Evolutionary conservation across 2,888 invertebrate genomes (phyloP), one percentile per base, ranked within the genome.

Genomic region (Philaethria dido): DNA sequence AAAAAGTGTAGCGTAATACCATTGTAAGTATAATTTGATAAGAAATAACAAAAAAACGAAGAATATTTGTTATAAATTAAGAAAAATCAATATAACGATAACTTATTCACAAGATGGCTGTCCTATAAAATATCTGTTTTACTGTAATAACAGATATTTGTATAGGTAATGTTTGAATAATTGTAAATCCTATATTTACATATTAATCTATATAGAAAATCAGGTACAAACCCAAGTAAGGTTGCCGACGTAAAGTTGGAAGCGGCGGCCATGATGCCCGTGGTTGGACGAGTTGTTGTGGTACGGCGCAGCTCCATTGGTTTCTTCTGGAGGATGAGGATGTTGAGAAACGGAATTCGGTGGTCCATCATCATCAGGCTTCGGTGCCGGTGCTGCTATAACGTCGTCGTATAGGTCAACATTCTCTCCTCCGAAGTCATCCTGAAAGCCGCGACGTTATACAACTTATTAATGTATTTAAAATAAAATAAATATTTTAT

Each of bases 341-440:
- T 94, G 93, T 66, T 93, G 89, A 59, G 92, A 84, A 66, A 89
- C 92, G 59, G 94, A 93, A 69, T 94, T 94, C 16, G 94, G 93
- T 47, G 94, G 93, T 50, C 93, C 86, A 72, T 93, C 93, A 73
- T 94, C 94, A 69, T 94, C 95, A 70, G 93, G 93, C 72, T 94
- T 93, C 74, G 89, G 84, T 68, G 95, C 93, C 50, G 97, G 95
- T 44, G 97, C 95, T 62, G 98, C 96, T 78, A 98, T 97, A 75
- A 98, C 98, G 92, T 98, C 98, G 91, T 99, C 98, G 86, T 99
- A 99, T 65, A 99, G 94, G 93, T 99, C 98, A 72, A 97, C 98
- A 80, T 97, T 97, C 77, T 97, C 97, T 71, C 96, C 96, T 74
- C 95, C 95, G 83, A 96, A 97, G 80, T 97, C 96, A 82, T 96